Conservation (phyloP, 2,888 invertebrate genomes). For the Xanthorhoe designata region DNA sequence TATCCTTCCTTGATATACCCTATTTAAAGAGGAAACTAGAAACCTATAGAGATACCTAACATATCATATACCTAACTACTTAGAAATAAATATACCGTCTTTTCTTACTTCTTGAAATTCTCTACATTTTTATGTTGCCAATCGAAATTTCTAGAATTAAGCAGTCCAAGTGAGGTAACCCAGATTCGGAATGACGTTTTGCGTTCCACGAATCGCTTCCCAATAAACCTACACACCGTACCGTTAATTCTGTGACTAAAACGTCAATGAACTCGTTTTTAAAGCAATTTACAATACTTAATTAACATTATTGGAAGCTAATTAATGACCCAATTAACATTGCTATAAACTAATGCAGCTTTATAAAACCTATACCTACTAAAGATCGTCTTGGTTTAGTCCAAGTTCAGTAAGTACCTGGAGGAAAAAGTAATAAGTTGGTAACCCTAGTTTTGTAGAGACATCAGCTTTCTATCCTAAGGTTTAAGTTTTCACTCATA, state of each 20-base stretch:
- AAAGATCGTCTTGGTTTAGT: too few relatives aligned
- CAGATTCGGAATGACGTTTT: conserved; percentile 27
- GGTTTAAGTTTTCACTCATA: not conserved
- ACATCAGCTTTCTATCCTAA: too few relatives aligned
- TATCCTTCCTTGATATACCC: too few relatives aligned
- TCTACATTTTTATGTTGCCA: not conserved
- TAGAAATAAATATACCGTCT: not conserved
- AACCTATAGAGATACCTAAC: too few relatives aligned
- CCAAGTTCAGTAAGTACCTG: too few relatives aligned
- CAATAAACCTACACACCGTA: conserved; percentile 28
- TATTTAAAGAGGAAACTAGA: too few relatives aligned
- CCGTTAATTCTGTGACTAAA: conserved; percentile 43
- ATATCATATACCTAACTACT: too few relatives aligned
- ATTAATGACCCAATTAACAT: conserved; percentile 30
- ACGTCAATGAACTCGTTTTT: conserved; percentile 53
- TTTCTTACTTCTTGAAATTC: too few relatives aligned
- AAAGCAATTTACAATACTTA: conserved; percentile 41
- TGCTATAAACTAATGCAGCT: not conserved
- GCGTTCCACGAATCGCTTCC: conserved; percentile 36
- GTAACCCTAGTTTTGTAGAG: too few relatives aligned
- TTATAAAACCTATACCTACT: not conserved
- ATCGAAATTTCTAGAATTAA: conserved; percentile 14
- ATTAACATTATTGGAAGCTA: conserved; percentile 54
- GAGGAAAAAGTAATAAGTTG: too few relatives aligned
- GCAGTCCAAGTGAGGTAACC: conserved; percentile 15